Percentiles rank a stretch among this genome's conserved stretches.
Evolutionary conservation across 2,113 vertebrate genomes (phyloP).

Genomic region (Dryoscopus gambensis): DNA sequence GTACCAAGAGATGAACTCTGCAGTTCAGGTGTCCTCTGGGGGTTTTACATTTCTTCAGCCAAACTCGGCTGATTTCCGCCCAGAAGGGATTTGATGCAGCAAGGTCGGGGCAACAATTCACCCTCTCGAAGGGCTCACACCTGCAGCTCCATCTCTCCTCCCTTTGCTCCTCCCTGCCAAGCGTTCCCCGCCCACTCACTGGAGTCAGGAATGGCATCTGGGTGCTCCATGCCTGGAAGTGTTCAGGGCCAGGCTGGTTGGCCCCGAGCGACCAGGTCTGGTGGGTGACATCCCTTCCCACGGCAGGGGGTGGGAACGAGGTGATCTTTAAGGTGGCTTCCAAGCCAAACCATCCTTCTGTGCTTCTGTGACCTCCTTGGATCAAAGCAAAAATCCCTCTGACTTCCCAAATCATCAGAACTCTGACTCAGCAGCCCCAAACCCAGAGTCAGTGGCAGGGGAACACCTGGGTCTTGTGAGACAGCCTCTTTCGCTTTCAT

Average conservation of each 20-base stretch:
- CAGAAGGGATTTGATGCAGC: neutral
- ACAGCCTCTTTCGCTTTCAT: neutral
- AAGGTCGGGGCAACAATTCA: neutral
- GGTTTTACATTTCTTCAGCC: neutral
- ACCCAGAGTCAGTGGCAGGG: neutral
- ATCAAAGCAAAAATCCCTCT: neutral
- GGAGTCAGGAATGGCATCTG: neutral
- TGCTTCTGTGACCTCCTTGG: neutral
- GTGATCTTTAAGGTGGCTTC: neutral
- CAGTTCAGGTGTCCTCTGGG: neutral
- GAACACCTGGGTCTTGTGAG: neutral
- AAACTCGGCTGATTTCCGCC: neutral
- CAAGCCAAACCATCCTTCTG: neutral
- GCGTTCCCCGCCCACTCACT: neutral
- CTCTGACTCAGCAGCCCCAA: neutral
- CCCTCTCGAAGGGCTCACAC: neutral
- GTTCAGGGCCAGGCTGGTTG: neutral
- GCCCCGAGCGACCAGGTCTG: neutral
- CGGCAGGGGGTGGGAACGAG: neutral
- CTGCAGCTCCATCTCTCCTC: neutral
- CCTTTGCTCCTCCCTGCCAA: neutral
- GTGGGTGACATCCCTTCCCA: neutral
- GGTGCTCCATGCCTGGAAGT: neutral
- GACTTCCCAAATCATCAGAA: neutral
- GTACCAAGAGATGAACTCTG: neutral